A percentile compares a stretch with the other conserved stretches of the same genome.
phyloP scores from a whole-genome alignment of 2,113 vertebrate genomes.

The Poecile atricapillus region DNA sequence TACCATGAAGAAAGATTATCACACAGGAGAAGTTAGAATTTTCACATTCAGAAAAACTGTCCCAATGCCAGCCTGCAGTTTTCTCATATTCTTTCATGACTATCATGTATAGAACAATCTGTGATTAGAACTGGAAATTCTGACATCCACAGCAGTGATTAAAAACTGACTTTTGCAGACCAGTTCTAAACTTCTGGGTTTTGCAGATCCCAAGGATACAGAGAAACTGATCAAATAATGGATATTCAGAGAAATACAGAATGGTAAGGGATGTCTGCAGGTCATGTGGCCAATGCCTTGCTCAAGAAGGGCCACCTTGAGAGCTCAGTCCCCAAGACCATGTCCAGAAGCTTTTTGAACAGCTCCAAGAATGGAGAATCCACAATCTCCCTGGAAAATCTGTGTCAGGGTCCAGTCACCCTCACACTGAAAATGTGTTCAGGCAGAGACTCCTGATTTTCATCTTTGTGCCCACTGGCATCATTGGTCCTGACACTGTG shows the following conservation, averaged over 20 bases:
- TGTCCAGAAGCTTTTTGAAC: neutral
- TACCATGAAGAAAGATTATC: neutral
- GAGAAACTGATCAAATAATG: neutral
- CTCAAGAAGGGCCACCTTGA: neutral
- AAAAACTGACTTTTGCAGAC: neutral
- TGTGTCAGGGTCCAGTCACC: neutral
- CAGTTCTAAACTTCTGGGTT: neutral
- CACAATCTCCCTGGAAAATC: neutral
- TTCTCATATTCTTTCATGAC: neutral
- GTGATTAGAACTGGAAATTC: neutral
- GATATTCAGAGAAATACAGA: neutral
- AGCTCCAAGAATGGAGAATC: neutral
- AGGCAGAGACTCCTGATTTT: neutral
- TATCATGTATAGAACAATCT: neutral
- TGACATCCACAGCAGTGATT: neutral
- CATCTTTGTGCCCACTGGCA: neutral
- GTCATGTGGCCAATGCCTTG: neutral
- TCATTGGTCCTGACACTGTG: neutral
- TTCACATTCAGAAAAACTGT: neutral
- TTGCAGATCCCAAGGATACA: neutral
- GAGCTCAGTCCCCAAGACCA: neutral
- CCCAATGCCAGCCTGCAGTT: neutral
- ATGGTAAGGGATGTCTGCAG: neutral
- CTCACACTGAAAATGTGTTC: neutral
- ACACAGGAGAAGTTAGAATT: neutral